A percentile compares a stretch with the other conserved stretches of the same genome.
Evolutionary conservation across 2,113 vertebrate species (phyloP).

Genomic region (Prochilodus magdalenae): DNA sequence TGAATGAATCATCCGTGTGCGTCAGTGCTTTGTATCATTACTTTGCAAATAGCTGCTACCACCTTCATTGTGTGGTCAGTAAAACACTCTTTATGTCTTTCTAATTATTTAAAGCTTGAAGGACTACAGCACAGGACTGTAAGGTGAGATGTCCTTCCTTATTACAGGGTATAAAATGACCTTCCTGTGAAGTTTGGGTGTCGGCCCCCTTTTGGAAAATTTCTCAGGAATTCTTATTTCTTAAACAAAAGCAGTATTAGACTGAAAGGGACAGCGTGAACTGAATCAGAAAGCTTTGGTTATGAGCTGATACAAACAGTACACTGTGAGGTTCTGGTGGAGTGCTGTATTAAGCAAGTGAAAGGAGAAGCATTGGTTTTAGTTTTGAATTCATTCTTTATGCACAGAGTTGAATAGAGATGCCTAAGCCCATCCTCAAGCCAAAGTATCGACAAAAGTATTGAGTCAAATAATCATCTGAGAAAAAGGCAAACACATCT

Average conservation of each 20-base stretch:
- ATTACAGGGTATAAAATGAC: background rate
- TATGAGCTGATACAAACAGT: too few relatives aligned
- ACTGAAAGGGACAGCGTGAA: background rate
- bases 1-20: constrained; percentile 1
- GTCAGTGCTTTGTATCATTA: background rate
- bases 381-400: too few relatives aligned
- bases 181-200: background rate
- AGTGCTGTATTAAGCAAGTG: too few relatives aligned
- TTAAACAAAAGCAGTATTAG: background rate
- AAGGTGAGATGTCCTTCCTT: background rate
- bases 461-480: too few relatives aligned
- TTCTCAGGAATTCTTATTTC: too few relatives aligned
- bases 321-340: too few relatives aligned
- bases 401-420: too few relatives aligned
- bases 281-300: too few relatives aligned
- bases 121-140: background rate
- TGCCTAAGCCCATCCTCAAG: too few relatives aligned
- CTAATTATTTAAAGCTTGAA: background rate
- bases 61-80: background rate
- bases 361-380: too few relatives aligned
- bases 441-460: too few relatives aligned
- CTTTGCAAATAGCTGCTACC: background rate
- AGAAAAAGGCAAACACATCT: too few relatives aligned
- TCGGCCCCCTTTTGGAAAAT: background rate
- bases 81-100: background rate